Percentiles rank a stretch among this genome's conserved stretches.
These are phyloP conservation scores for Etheostoma cragini DNA, from an alignment of 2,113 vertebrate genomes.

Conservation along the genomic window DNA sequence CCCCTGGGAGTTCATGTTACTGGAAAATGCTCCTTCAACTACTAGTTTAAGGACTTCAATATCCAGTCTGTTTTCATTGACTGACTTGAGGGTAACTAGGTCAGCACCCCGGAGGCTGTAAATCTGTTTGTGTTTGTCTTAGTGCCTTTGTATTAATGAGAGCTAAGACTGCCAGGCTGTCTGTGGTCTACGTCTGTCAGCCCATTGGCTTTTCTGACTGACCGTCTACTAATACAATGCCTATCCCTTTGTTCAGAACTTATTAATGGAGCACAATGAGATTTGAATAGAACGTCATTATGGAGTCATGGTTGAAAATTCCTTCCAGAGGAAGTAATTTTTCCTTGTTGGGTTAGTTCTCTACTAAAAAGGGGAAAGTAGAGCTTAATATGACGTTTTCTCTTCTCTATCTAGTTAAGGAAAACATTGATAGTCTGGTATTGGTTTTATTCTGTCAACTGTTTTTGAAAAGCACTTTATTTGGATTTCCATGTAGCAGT, in stretches of 20 bases:
- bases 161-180: slow-evolving; percentile 27
- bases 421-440: not conserved
- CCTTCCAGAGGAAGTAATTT: slow-evolving; percentile 26
- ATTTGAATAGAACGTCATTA: slow-evolving; percentile 55
- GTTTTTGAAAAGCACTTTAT: not conserved
- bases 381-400: not conserved
- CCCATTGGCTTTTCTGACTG: slow-evolving; percentile 30
- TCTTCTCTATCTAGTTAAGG: not conserved
- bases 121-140: slow-evolving; percentile 11
- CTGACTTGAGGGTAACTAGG: slow-evolving; percentile 16
- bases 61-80: slow-evolving; percentile 29
- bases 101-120: slow-evolving; percentile 19
- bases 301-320: slow-evolving; percentile 34
- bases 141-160: slow-evolving; percentile 25
- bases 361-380: not conserved
- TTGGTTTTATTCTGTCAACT: not conserved
- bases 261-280: slow-evolving; percentile 64
- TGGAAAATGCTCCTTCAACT: slow-evolving; percentile 35
- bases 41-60: slow-evolving; percentile 8
- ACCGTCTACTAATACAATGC: slow-evolving; percentile 37
- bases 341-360: slow-evolving; percentile 12
- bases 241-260: slow-evolving; percentile 48
- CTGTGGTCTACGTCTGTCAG: slow-evolving; percentile 38
- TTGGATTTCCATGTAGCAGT: not conserved
- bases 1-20: slow-evolving; percentile 46